Conservation (phyloP, 2,888 invertebrate species). For the Acheta domesticus region DNA sequence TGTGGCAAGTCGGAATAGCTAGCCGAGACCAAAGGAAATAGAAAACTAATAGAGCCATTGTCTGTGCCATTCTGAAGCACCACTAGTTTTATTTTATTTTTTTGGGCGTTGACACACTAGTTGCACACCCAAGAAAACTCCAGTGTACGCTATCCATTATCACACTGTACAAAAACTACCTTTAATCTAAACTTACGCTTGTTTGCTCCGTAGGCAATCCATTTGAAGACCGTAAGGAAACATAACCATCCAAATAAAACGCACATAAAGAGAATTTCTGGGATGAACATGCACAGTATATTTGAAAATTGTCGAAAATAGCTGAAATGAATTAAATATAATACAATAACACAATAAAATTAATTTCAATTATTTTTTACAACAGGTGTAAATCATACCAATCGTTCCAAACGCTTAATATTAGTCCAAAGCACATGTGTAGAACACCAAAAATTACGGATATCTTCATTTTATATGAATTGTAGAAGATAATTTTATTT, state of each 20-base stretch:
- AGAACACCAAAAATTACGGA: constrained; percentile 69
- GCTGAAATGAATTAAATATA: constrained; percentile 30
- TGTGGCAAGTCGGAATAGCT: too few relatives aligned
- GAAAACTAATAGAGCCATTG: too few relatives aligned
- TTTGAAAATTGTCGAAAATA: constrained; percentile 45
- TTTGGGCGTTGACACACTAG: too few relatives aligned
- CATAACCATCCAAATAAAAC: constrained; percentile 58
- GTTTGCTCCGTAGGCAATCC: constrained; percentile 57
- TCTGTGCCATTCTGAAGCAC: too few relatives aligned
- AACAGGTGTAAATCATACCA: constrained; percentile 25
- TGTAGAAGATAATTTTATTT: constrained; percentile 69
- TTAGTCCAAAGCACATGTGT: constrained; percentile 72
- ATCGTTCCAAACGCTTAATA: constrained; percentile 50
- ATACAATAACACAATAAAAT: too few relatives aligned
- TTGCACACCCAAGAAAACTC: too few relatives aligned
- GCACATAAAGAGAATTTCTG: constrained; percentile 54
- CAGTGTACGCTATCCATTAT: too few relatives aligned
- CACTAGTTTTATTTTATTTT: too few relatives aligned
- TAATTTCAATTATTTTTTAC: too few relatives aligned
- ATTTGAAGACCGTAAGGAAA: constrained; percentile 66
- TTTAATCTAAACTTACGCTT: constrained; percentile 36
- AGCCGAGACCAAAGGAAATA: too few relatives aligned
- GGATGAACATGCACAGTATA: constrained; percentile 54
- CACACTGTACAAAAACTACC: too few relatives aligned
- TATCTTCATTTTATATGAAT: constrained; percentile 73